These are phyloP conservation scores for Punctoribates punctum DNA, from an alignment of 2,888 invertebrate species.

Conservation along the genomic window DNA sequence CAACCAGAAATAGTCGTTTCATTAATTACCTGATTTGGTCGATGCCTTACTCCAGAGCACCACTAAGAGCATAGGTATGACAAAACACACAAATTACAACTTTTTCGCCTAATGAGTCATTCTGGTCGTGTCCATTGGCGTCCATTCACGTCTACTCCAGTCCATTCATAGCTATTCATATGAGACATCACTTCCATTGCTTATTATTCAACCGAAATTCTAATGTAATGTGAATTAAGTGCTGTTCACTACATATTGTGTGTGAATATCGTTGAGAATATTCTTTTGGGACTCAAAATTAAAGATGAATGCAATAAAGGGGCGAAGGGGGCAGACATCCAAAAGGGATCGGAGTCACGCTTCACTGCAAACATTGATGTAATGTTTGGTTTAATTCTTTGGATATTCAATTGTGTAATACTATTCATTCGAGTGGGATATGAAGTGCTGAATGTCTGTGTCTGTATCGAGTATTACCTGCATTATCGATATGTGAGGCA, in stretches of 20 bases:
- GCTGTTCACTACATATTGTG: conserved; percentile 8
- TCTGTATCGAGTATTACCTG: neutral
- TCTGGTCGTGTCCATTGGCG: neutral
- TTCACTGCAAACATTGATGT: neutral
- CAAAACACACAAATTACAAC: no score
- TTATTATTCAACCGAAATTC: neutral
- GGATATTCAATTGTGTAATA: neutral
- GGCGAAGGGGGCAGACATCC: neutral
- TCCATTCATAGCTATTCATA: no score
- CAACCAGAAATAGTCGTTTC: neutral
- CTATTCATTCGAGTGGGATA: neutral
- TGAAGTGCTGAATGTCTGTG: no score
- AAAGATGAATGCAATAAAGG: conserved; percentile 1
- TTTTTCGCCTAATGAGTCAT: neutral
- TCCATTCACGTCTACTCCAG: no score
- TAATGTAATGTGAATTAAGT: conserved; percentile 12
- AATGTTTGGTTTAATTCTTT: conserved; percentile 17
- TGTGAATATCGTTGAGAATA: neutral
- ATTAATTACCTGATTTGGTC: conserved; percentile 11
- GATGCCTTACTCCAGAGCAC: neutral
- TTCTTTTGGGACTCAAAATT: conserved; percentile 17
- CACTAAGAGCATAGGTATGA: no score
- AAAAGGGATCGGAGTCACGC: conserved; percentile 7
- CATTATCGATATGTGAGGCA: neutral
- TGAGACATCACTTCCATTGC: neutral